These are phyloP conservation scores for Eupithecia abbreviata DNA, from an alignment of 2,888 invertebrate genomes.

Conservation along the genomic window DNA sequence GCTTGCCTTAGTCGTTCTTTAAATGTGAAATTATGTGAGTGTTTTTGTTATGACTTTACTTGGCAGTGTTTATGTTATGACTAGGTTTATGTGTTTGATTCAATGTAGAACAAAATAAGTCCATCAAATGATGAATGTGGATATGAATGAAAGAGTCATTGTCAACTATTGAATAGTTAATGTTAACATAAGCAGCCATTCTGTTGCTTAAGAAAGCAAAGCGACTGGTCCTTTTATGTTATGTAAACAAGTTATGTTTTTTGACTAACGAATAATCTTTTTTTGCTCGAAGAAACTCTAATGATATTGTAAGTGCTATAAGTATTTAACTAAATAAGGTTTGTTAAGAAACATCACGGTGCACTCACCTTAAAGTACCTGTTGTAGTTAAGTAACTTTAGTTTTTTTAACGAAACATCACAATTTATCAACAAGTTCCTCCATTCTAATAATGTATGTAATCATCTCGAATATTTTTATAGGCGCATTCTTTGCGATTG, in stretches of 20 bases:
- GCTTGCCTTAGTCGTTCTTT: conserved; percentile 1
- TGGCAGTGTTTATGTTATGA: background rate
- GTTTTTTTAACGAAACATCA: conserved; percentile 17
- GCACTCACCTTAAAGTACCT: conserved; percentile 75
- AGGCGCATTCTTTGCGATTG: background rate
- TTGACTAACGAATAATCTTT: background rate
- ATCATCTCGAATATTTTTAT: conserved; percentile 1
- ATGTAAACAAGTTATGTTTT: background rate
- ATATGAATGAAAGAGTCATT: background rate
- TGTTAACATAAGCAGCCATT: background rate
- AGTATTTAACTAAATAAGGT: background rate
- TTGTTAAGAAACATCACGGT: conserved; percentile 61
- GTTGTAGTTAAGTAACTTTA: conserved; percentile 48
- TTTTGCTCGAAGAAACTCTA: conserved; percentile 5
- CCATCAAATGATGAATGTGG: background rate
- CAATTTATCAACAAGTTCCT: conserved; percentile 10
- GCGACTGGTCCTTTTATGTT: background rate
- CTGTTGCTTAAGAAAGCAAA: background rate
- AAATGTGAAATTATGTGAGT: background rate
- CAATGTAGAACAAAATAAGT: background rate
- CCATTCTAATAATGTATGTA: background rate
- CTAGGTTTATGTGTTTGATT: background rate
- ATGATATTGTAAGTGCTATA: background rate
- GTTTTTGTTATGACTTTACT: background rate
- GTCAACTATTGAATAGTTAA: background rate